phyloP scores from a whole-genome alignment of 2,113 vertebrate species.

The Rhadina sibilatrix region DNA sequence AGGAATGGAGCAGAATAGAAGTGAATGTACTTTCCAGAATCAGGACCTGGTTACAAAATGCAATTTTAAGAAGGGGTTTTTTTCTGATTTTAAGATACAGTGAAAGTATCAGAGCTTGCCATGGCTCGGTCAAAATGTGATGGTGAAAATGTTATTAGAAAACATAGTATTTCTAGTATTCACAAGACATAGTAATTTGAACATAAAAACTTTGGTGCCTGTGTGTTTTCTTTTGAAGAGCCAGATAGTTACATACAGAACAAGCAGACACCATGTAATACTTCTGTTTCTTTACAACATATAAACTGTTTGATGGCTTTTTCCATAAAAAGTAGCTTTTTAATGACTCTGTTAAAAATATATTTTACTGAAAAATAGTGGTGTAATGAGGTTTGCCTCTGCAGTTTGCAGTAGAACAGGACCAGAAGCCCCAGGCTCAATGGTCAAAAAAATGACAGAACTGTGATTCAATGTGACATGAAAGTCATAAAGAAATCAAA shows the following conservation, averaged over 20 bases:
- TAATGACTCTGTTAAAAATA: constrained; percentile 8
- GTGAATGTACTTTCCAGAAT: neutral
- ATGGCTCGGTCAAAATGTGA: neutral
- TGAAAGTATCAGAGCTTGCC: neutral
- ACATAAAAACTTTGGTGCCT: neutral
- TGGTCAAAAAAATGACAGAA: neutral
- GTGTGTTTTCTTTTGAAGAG: neutral
- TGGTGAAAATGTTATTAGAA: neutral
- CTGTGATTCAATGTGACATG: neutral
- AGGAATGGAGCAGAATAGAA: neutral
- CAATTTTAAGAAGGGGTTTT: neutral
- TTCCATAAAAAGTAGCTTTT: neutral
- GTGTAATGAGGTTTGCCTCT: neutral
- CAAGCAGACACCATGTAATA: neutral
- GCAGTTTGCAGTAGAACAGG: neutral
- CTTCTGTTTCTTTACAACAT: constrained; percentile 6
- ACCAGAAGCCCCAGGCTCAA: neutral
- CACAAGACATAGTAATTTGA: neutral
- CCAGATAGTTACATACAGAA: neutral
- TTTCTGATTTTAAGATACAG: neutral
- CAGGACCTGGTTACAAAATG: neutral
- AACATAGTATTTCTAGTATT: neutral
- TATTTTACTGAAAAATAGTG: neutral
- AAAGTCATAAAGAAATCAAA: neutral
- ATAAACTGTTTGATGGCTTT: constrained; percentile 28